Evolutionary conservation across 2,888 invertebrate species (phyloP), one percentile per base, ranked within the genome.

Genomic region (Fissipunctia ypsillon): DNA sequence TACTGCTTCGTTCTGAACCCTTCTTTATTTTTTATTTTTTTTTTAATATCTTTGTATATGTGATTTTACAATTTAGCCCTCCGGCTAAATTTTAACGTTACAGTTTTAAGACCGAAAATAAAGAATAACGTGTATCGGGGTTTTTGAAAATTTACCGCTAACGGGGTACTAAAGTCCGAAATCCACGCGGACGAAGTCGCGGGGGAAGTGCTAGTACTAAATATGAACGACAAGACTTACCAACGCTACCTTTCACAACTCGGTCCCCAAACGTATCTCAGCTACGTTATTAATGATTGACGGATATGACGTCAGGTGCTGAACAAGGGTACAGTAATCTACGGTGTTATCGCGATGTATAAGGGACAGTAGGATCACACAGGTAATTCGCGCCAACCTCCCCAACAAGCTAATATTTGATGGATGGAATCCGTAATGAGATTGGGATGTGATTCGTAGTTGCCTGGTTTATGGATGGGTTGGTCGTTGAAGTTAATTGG

Each of bases 271-370:
- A 43, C 61, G 60, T 70, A 75, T 70, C 70, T 73, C 79, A 73
- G 64, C 60, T 50, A 61, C 71, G 75, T 84, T 84, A 87, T 88
- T 88, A 87, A 84, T 83, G 87, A 88, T 88, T 88, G 85, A 86
- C 78, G 79, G 63, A 80, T 85, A 84, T 81, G 83, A 82, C 73
- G 85, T 69, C 72, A 76, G 60, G 66, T 77, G 66, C 72, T 67
- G 75, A 78, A 81, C 86, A 81, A 76, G 86, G 86, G 78, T 83
- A 57, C 67, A 41, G 82, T 88, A 84, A 88, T 87, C 83, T 84
- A 75, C 56, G 69, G 77, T 69, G 81, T 85, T 86, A 88, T 87
- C 83, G 63, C 71, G 61, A 73, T 65, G 76, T 76, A 31, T 66
- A 56, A 75, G 75, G 80, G 81, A 77, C 78, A 63, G 57, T 63